phyloP scores from a whole-genome alignment of 2,888 invertebrate species.

The Stratiomys singularior region DNA sequence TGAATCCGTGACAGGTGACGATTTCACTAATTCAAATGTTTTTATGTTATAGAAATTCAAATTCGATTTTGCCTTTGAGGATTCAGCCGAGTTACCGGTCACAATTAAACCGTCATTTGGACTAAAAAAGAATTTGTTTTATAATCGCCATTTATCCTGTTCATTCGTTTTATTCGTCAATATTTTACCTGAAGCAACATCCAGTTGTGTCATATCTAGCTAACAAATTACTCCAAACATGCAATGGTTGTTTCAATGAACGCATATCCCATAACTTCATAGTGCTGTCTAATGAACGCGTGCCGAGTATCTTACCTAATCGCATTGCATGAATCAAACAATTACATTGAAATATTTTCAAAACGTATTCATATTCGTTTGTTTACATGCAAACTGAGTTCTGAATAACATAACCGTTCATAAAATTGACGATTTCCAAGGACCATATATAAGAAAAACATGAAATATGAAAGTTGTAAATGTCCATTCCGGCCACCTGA shows the following conservation, averaged over 20 bases:
- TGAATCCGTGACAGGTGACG: slow-evolving; percentile 80
- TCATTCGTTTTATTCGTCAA: background rate
- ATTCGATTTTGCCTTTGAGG: slow-evolving; percentile 72
- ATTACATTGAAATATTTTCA: too few relatives aligned
- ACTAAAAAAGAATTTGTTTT: slow-evolving; percentile 76
- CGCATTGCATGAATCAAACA: background rate
- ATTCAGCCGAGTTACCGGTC: slow-evolving; percentile 85
- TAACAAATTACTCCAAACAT: slow-evolving; percentile 75
- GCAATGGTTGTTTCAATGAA: slow-evolving; percentile 80
- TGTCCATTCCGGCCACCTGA: too few relatives aligned
- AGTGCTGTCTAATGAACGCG: slow-evolving; percentile 90
- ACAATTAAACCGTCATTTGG: slow-evolving; percentile 91
- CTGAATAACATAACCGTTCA: too few relatives aligned
- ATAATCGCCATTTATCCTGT: background rate
- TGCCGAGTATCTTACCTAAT: background rate
- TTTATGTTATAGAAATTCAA: slow-evolving; percentile 83
- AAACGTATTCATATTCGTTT: too few relatives aligned
- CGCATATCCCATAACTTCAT: slow-evolving; percentile 95
- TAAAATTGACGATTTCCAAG: too few relatives aligned
- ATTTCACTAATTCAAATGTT: slow-evolving; percentile 78
- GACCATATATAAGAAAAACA: too few relatives aligned
- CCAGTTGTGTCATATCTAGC: slow-evolving; percentile 88
- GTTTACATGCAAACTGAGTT: too few relatives aligned
- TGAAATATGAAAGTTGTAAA: too few relatives aligned
- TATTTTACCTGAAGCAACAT: slow-evolving; percentile 65